Evolutionary conservation across 2,113 vertebrate genomes (phyloP), one percentile per base, ranked within the genome.

Genomic region (Callithrix jacchus): DNA sequence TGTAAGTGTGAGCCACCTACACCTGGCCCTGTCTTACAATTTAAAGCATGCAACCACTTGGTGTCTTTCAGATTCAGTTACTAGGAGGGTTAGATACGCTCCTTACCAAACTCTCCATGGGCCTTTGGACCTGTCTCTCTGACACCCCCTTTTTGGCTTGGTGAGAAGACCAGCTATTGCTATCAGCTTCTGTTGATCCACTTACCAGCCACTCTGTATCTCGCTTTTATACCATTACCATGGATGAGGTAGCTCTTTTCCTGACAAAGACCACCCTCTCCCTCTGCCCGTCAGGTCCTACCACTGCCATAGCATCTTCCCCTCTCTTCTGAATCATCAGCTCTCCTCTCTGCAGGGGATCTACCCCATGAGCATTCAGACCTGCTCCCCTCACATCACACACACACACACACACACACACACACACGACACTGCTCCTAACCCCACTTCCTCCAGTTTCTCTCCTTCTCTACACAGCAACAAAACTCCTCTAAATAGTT

Each of bases 221-320:
- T 79, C 1, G 0, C 40, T 14, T 54, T 56, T 81, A 49, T 32
- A 42, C 30, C 70, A 76, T 82, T 7, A 25, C 64, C 23, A 3
- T 12, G 73, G 85, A 56, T 21, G 47, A 80, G 40, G 40, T 68
- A 32, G 25, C 18, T 25, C 8, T 32, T 21, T 42, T 49, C 42
- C 40, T 91, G 30, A 83, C 35, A 82, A 45, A 87, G 23, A 47
- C 68, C 30, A 49, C 80, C 17, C 23, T 82, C 35, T 64, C 32
- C 3, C 7, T 2, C 1, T 45, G 11, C 4, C 12, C 35, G 12
- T 9, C 3, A 49, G 27, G 68, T 49, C 54, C 32, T 21, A n/a
- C 1, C 37, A 12, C 27, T 25, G 20, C 61, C n/a, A 25, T 52
- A 45, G 40, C 3, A 47, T 42, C 32, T 73, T 42, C 30, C 14